These are phyloP conservation scores for Tympanuchus pallidicinctus DNA, from an alignment of 2,113 vertebrate genomes.

Conservation along the genomic window DNA sequence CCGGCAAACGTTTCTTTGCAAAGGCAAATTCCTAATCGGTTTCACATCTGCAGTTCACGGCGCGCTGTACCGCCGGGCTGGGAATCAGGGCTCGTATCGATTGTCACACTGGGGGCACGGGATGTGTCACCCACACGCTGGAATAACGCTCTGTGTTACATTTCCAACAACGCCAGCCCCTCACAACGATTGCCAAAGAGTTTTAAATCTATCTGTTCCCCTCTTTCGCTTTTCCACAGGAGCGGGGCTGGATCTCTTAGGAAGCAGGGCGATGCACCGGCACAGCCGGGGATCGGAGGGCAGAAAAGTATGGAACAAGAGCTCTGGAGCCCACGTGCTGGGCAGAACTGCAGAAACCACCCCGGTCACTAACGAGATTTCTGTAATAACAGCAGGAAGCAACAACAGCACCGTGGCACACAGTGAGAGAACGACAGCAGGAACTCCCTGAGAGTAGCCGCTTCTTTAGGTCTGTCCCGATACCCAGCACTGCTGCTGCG, in stretches of 20 bases:
- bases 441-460: neutral
- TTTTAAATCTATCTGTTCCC: neutral
- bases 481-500: neutral
- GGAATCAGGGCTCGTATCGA: neutral
- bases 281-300: accelerated
- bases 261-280: neutral
- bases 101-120: neutral
- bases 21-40: neutral
- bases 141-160: neutral
- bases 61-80: neutral
- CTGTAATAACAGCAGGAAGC: neutral
- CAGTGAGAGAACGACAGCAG: neutral
- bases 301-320: neutral
- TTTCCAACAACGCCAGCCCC: neutral
- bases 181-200: neutral
- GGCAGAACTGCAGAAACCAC: neutral
- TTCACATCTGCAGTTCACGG: neutral
- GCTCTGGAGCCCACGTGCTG: neutral
- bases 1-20: neutral
- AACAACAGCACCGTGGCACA: accelerated
- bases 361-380: accelerated
- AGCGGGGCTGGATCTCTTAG: accelerated
- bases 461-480: neutral
- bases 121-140: neutral
- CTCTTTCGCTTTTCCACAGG: neutral